phyloP scores from a whole-genome alignment of 1,140 invertebrate genomes.

The Archegozetes longisetosus region DNA sequence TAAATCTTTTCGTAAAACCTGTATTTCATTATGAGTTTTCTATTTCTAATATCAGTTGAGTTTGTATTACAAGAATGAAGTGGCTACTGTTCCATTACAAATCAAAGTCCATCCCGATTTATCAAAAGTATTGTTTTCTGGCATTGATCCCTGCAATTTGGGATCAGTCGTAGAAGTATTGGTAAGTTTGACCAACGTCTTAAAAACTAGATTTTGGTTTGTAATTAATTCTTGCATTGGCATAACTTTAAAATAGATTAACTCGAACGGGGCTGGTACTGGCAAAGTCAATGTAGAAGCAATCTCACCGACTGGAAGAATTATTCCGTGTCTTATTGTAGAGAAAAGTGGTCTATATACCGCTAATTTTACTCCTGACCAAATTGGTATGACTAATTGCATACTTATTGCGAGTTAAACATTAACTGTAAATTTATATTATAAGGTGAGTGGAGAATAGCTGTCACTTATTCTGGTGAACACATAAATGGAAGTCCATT shows the following conservation, averaged over 20 bases:
- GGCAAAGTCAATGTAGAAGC: constrained; percentile 69
- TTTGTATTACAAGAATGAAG: constrained; percentile 17
- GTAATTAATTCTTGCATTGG: neutral
- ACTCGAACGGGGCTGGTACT: constrained; percentile 43
- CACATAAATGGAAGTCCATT: constrained; percentile 93
- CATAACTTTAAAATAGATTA: constrained; percentile 38
- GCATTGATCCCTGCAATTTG: constrained; percentile 22
- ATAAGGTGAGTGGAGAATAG: constrained; percentile 73
- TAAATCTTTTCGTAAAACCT: neutral
- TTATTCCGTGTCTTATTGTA: constrained; percentile 50
- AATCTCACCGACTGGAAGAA: constrained; percentile 62
- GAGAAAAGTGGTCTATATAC: constrained; percentile 60
- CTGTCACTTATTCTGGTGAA: constrained; percentile 82
- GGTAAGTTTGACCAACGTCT: no score
- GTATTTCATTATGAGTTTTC: no score
- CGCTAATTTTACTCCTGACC: constrained; percentile 88
- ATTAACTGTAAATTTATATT: neutral
- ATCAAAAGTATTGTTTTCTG: constrained; percentile 21
- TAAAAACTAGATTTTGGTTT: no score
- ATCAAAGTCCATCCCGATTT: constrained; percentile 21
- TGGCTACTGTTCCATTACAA: constrained; percentile 16
- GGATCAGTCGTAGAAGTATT: constrained; percentile 24
- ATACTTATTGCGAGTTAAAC: neutral
- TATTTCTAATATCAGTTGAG: constrained; percentile 13
- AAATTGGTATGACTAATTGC: constrained; percentile 46